Evolutionary conservation across 2,888 invertebrate genomes (phyloP).

Genomic region (Fabriciana adippe): DNA sequence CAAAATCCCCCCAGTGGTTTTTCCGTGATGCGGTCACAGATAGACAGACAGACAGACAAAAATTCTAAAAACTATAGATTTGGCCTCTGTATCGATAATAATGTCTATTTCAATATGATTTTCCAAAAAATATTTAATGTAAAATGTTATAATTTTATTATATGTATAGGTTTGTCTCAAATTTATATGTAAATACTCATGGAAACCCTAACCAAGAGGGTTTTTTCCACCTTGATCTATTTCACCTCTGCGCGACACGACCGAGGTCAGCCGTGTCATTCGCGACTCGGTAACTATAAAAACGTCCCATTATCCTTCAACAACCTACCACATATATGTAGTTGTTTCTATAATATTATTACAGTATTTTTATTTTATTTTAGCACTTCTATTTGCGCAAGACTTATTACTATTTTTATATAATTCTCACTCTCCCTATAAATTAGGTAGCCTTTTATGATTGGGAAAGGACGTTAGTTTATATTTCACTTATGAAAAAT

Average conservation of each 20-base stretch:
- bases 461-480: too few relatives aligned
- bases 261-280: slow-evolving; percentile 58
- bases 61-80: too few relatives aligned
- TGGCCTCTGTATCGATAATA: too few relatives aligned
- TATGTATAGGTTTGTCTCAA: neutral
- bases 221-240: slow-evolving; percentile 46
- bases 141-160: neutral
- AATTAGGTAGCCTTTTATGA: too few relatives aligned
- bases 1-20: too few relatives aligned
- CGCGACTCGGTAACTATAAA: slow-evolving; percentile 48
- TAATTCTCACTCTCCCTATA: too few relatives aligned
- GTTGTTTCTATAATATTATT: slow-evolving; percentile 9
- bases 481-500: too few relatives aligned
- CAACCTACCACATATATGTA: slow-evolving; percentile 5
- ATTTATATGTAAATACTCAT: slow-evolving; percentile 14
- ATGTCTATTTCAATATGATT: too few relatives aligned
- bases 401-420: too few relatives aligned
- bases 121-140: too few relatives aligned
- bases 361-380: slow-evolving; percentile 5
- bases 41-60: too few relatives aligned
- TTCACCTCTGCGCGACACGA: slow-evolving; percentile 57
- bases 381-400: neutral
- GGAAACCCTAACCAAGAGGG: slow-evolving; percentile 27
- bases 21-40: too few relatives aligned
- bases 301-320: slow-evolving; percentile 34